Percentiles rank a stretch among this genome's conserved stretches.
phyloP scores from a whole-genome alignment of 2,797 vertebrate genomes.

The Oceanodroma leucorhoa region DNA sequence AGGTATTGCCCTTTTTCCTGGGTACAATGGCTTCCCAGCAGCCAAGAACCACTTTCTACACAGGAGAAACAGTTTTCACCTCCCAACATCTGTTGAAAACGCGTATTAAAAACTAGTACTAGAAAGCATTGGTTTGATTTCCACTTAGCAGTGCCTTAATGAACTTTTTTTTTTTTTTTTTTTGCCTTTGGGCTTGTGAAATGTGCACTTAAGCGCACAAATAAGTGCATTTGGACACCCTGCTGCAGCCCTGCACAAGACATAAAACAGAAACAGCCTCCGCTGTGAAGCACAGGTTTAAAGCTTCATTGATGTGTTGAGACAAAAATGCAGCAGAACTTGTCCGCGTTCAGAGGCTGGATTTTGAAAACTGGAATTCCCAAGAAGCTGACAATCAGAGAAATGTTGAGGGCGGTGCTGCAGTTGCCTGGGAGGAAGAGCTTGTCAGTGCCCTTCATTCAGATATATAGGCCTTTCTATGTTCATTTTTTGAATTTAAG shows the following conservation, averaged over 20 bases:
- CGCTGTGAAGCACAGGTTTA: fast-evolving
- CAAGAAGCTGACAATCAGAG: neutral
- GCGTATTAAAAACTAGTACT: neutral
- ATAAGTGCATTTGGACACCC: neutral
- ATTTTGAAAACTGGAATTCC: neutral
- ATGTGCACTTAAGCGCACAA: neutral
- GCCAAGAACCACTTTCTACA: neutral
- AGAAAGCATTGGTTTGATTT: neutral
- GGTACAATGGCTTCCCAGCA: neutral
- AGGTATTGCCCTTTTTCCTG: neutral
- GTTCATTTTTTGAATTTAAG: neutral
- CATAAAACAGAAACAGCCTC: neutral
- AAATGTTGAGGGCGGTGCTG: neutral
- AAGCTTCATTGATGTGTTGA: neutral
- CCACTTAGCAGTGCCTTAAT: neutral
- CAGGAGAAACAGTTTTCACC: neutral
- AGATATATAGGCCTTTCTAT: neutral
- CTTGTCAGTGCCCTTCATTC: neutral
- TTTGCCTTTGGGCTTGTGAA: neutral
- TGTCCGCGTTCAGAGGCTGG: neutral
- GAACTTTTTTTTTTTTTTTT: neutral
- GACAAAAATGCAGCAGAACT: neutral
- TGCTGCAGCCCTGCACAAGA: neutral
- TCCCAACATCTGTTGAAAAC: neutral
- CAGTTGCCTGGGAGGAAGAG: neutral